Base-by-base conservation (phyloP, 2,888 invertebrate species). In the Stenichneumon culpator region DNA sequence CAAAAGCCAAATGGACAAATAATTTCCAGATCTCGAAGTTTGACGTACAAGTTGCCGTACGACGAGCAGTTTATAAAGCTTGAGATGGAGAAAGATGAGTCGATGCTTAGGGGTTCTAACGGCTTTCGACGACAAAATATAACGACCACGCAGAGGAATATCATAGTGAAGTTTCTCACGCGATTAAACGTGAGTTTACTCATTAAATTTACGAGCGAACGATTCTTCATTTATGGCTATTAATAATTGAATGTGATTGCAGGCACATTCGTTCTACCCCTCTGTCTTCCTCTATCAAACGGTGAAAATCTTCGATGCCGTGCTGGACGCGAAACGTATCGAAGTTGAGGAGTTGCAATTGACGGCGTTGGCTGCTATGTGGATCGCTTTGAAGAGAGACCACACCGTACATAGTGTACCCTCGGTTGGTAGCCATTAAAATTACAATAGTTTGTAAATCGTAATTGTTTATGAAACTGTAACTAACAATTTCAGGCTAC, bases 311-410 rank as follows among this genome's bases (percentile, higher is more conserved):
- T 91, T 93, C 74, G 91, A 93, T 74, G 82, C 79, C 2, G 87
- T 86, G 65, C 84, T 92, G 52, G 91, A 91, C 69, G 65, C 69
- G 22, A 87, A 89, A 39, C 4, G 32, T 0, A 80, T 90, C 3
- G 25, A 69, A 0, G 70, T 86, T 0, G 25, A 78, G 3, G 80
- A 89, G 4, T 81, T 93, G 16, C 92, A 93, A 28, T 50, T 90
- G 1, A 6, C 82, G 1, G 91, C 90, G 3, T 28, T 93, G 25
- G 87, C 91, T 0, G 83, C 90, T 6, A 79, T 92, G 47, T 93
- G 93, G 93, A 90, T 93, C 32, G 83, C 81, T 0, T 69, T 92
- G 6, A 93, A 93, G 82, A 89, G 84, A 70, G 89, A 90, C 19
- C 77, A 86, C n/a, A 74, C 69, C 44, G 60, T 19, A 0, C 63